Conservation (phyloP, 2,888 invertebrate species). For the Abrostola triplasia region DNA sequence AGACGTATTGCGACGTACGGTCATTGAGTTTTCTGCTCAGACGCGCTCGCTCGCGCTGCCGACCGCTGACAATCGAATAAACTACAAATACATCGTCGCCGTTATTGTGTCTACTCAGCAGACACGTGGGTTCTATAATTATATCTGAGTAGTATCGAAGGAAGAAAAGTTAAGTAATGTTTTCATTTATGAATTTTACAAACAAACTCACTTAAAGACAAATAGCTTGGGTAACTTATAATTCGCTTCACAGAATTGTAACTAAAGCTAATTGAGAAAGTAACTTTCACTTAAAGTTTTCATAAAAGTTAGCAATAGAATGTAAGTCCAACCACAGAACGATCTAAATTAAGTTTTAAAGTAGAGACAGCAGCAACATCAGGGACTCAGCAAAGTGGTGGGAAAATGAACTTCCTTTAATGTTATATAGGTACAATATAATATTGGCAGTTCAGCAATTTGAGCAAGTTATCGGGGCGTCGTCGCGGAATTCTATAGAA, state of each 20-base stretch:
- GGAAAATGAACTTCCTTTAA: conserved; percentile 76
- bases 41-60: conserved; percentile 67
- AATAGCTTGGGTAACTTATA: conserved; percentile 13
- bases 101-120: conserved; percentile 36
- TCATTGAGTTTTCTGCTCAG: conserved; percentile 84
- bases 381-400: conserved; percentile 61
- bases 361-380: conserved; percentile 57
- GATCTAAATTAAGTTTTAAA: conserved; percentile 68
- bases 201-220: conserved; percentile 5
- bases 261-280: conserved; percentile 46
- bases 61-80: conserved; percentile 66
- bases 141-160: conserved; percentile 3
- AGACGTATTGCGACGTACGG: conserved; percentile 82
- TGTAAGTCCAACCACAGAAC: conserved; percentile 52
- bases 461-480: conserved; percentile 68
- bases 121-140: conserved; percentile 36
- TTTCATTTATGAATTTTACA: conserved; percentile 6
- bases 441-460: conserved; percentile 70
- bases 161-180: neutral
- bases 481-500: conserved; percentile 67
- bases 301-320: conserved; percentile 59
- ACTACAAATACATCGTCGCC: conserved; percentile 51
- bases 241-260: conserved; percentile 21
- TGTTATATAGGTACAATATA: conserved; percentile 70
- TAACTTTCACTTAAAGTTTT: conserved; percentile 48